Base-by-base conservation (phyloP, 2,888 invertebrate genomes). In the Diachrysia chrysitis region DNA sequence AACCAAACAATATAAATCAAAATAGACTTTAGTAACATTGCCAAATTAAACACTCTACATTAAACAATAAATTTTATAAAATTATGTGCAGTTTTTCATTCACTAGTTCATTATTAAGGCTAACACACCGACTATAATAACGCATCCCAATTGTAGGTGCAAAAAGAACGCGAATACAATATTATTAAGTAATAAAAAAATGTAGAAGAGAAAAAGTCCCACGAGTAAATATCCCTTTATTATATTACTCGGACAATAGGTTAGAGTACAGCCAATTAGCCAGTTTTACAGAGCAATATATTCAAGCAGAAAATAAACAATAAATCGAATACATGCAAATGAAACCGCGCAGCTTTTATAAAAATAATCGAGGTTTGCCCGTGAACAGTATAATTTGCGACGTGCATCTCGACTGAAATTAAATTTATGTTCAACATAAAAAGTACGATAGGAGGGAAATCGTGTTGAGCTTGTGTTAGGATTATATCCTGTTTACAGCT, bases 371-470 rank as follows among this genome's bases (percentile, higher is more conserved):
- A 54, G 32, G 23, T 63, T 61, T 58, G 14, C 19, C 48, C 10
- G 42, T 58, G 51, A 58, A 51, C 63, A 25, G 63, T 64, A 59
- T 59, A 51, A 69, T 62, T 69, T 58, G 64, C 69, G 58, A 25
- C 56, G 51, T 78, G 69, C 66, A 69, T 66, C 57, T 76, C 62
- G 59, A 51, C 51, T 57, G 64, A 78, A 71, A 78, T 74, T 78
- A 78, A 78, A 69, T 71, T 78, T 78, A 78, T 75, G 66, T 57
- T 66, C 58, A 64, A 65, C 64, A 71, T 79, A 77, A 79, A 81
- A 61, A 65, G 76, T 69, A 66, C 72, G 62, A 71, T 67, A 69
- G 53, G 58, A 71, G 58, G 61, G 54, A 63, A 68, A 66, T 74
- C 77, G 67, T 65, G 64, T 60, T 48, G 61, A 62, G 48, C 48